These are phyloP conservation scores for Climacteris rufus DNA, from an alignment of 2,113 vertebrate species.

Conservation along the genomic window DNA sequence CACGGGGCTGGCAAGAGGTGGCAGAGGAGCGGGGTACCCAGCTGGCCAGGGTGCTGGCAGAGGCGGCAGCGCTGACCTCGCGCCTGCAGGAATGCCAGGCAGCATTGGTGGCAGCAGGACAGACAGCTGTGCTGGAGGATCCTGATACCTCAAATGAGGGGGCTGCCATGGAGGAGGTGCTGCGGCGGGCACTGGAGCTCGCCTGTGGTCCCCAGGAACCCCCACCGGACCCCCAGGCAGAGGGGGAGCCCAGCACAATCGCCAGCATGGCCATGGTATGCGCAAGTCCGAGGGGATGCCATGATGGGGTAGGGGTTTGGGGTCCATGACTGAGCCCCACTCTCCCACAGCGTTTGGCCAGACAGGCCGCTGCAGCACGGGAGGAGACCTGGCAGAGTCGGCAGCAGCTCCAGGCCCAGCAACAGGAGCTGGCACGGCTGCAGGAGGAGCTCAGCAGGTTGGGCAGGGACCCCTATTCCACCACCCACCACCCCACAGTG, in stretches of 20 bases:
- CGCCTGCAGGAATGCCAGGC: background rate
- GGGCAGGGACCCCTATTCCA: background rate
- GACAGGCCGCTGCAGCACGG: background rate
- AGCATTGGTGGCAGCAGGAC: fast-evolving
- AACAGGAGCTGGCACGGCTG: slow-evolving; percentile 6
- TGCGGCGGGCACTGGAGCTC: background rate
- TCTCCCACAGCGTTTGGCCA: slow-evolving; percentile 29
- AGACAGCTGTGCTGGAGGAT: fast-evolving
- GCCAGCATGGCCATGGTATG: slow-evolving; percentile 20
- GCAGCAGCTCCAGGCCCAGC: slow-evolving; percentile 36
- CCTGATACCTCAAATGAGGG: background rate
- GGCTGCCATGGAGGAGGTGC: background rate
- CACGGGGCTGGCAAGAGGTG: background rate
- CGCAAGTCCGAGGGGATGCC: background rate
- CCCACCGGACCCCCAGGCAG: background rate
- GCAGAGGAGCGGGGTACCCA: background rate
- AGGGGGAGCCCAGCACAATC: background rate
- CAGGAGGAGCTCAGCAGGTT: slow-evolving; percentile 67
- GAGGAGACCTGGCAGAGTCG: slow-evolving; percentile 17
- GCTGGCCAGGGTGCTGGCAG: background rate
- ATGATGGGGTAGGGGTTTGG: fast-evolving
- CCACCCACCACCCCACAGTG: background rate
- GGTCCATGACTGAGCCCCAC: background rate
- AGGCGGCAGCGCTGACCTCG: background rate
- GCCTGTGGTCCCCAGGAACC: background rate